Conservation (phyloP, 37 sponge, comb jelly and placozoan species). For the Beroe forskalii region DNA sequence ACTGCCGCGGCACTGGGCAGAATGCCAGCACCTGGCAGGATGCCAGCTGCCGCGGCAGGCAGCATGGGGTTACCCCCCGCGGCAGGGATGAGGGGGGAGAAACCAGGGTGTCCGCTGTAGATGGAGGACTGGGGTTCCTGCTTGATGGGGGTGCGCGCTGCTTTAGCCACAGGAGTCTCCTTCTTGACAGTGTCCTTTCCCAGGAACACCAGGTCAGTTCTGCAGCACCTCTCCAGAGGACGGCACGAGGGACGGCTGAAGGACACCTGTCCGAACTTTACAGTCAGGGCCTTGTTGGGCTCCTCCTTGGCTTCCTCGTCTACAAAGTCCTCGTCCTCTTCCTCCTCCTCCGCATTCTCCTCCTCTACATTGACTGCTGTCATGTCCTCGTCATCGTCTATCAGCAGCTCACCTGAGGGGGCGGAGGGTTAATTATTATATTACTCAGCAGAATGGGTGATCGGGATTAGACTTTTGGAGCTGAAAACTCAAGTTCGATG, state of each 20-base stretch:
- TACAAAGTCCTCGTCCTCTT: background rate
- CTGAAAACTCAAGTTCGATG: too few species aligned
- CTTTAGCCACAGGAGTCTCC: slow-evolving; percentile 39
- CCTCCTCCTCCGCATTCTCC: background rate
- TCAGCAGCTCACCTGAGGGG: slow-evolving; percentile 45
- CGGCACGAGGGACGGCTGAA: slow-evolving; percentile 51
- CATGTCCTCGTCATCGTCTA: slow-evolving; percentile 56
- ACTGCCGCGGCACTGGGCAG: slow-evolving; percentile 3
- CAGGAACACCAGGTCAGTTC: slow-evolving; percentile 25
- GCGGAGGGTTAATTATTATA: background rate
- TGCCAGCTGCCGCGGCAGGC: background rate
- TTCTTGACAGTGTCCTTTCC: background rate
- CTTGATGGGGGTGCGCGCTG: slow-evolving; percentile 34
- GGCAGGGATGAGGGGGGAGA: slow-evolving; percentile 2
- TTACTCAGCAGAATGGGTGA: too few species aligned
- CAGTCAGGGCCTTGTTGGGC: slow-evolving; percentile 23
- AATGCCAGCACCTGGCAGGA: background rate
- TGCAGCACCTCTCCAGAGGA: background rate
- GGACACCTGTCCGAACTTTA: slow-evolving; percentile 9
- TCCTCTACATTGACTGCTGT: slow-evolving; percentile 37
- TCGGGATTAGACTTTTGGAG: too few species aligned
- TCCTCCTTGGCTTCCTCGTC: slow-evolving; percentile 30
- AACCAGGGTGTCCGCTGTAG: slow-evolving; percentile 6
- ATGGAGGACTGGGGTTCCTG: background rate
- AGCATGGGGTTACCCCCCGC: background rate